Evolutionary conservation across 2,888 invertebrate species (phyloP), one percentile per base, ranked within the genome.

Genomic region (Cylloceria caligata): DNA sequence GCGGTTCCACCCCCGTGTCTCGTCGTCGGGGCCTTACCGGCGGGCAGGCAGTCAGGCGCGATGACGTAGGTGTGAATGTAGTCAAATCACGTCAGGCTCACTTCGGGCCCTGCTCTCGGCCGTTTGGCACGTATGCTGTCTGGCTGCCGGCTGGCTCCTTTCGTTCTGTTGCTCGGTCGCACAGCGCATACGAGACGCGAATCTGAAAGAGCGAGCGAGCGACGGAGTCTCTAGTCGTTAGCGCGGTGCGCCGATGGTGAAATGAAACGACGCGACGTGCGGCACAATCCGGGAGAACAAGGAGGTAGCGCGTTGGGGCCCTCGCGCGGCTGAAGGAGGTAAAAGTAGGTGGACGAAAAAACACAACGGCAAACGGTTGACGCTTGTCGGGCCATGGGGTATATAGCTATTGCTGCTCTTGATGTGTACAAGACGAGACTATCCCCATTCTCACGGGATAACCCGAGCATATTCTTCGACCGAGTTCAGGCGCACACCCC

Each of bases 41-140:
- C 71, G 74, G 60, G 49, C 68, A 47, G 65, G 65, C 73, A 64
- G 73, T 52, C 84, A 86, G 84, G 86, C 84, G 85, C 84, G 86
- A 86, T 83, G 85, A 81, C 86, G 88, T 90, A 90, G 91, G 90
- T 91, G 91, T 89, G 91, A 91, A 91, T 88, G 87, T 88, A 90
- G 90, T 91, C 91, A 91, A 91, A 90, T 91, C 91, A 88, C 89
- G 89, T 90, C 89, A 88, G 86, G 85, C 87, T 89, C 88, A 85
- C 85, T 84, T 87, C 80, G 87, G 83, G 84, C 85, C 84, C 84
- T 68, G 45, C 68, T 76, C 30, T 62, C 45, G 72, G 67, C 65
- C 57, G 45, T 73, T 64, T 64, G 52, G 64, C 52, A 45, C 57
- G 55, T n/a, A 9, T 39, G 49, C 39, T 69, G 55, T 9, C 67